Percentiles rank a stretch among this genome's conserved stretches.
phyloP scores from a whole-genome alignment of 2,113 vertebrate species.

The Aptenodytes forsteri region DNA sequence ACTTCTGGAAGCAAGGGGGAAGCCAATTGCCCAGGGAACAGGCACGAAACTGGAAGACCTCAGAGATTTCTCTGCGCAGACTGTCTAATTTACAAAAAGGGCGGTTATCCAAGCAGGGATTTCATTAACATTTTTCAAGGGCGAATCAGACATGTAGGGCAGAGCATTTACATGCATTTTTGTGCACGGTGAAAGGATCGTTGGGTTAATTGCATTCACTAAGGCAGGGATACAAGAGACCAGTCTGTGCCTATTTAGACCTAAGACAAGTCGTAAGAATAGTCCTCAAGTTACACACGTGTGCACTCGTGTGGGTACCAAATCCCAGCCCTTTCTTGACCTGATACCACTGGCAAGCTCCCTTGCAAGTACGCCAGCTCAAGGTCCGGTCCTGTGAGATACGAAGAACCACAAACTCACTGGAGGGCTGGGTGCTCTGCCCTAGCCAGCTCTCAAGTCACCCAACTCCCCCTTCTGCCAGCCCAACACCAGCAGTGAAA shows the following conservation, averaged over 20 bases:
- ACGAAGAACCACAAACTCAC: background rate
- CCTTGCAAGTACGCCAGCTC: background rate
- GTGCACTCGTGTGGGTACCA: accelerated
- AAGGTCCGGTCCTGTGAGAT: background rate
- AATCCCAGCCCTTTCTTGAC: background rate
- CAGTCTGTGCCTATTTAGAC: background rate
- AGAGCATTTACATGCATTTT: background rate
- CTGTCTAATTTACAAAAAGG: background rate
- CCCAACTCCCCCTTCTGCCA: background rate
- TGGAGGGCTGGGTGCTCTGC: accelerated
- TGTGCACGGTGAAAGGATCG: background rate
- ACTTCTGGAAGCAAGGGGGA: background rate
- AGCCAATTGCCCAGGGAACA: background rate
- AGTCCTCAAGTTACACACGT: background rate
- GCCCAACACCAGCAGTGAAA: background rate
- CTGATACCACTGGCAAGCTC: background rate
- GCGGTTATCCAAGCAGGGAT: background rate
- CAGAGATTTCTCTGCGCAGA: background rate
- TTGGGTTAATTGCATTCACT: background rate
- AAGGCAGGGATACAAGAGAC: background rate
- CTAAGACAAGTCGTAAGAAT: background rate
- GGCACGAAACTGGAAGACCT: background rate
- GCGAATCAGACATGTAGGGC: background rate
- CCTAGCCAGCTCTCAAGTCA: background rate
- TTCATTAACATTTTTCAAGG: constrained; percentile 25